phyloP scores from a whole-genome alignment of 2,888 invertebrate species.

The Drosophila mayaguana region DNA sequence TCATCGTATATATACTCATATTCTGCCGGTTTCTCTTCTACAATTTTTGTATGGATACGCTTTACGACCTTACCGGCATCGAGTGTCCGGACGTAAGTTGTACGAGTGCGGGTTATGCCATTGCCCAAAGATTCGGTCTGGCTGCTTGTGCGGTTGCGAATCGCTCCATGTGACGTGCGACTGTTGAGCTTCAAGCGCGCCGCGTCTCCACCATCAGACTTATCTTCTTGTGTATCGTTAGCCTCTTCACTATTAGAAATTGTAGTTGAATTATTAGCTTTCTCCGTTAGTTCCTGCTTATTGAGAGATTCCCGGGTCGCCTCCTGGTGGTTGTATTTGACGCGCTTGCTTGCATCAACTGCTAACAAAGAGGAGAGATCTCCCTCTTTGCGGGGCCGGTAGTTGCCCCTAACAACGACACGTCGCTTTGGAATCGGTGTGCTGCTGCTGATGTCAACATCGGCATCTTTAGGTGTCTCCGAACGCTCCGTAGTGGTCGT shows the following conservation, averaged over 20 bases:
- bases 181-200: slow-evolving; percentile 1
- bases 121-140: slow-evolving; percentile 55
- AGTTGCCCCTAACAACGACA: slow-evolving; percentile 64
- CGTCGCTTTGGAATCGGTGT: slow-evolving; percentile 44
- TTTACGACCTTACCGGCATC: slow-evolving; percentile 68
- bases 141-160: slow-evolving; percentile 57
- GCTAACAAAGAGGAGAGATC: slow-evolving; percentile 75
- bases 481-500: neutral
- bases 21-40: slow-evolving; percentile 66
- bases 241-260: neutral
- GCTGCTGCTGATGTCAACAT: slow-evolving; percentile 6
- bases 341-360: slow-evolving; percentile 64
- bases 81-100: slow-evolving; percentile 61
- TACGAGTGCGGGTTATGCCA: slow-evolving; percentile 63
- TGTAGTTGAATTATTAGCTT: neutral
- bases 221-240: neutral
- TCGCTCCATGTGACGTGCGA: slow-evolving; percentile 24
- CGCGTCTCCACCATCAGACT: neutral
- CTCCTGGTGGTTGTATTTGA: slow-evolving; percentile 2
- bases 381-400: slow-evolving; percentile 66
- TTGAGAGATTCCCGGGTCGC: neutral
- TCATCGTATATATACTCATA: slow-evolving; percentile 72
- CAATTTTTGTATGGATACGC: slow-evolving; percentile 65
- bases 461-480: neutral
- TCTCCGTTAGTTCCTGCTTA: neutral